Evolutionary conservation across 2,113 vertebrate species (phyloP).

Genomic region (Ibidorhyncha struthersii): DNA sequence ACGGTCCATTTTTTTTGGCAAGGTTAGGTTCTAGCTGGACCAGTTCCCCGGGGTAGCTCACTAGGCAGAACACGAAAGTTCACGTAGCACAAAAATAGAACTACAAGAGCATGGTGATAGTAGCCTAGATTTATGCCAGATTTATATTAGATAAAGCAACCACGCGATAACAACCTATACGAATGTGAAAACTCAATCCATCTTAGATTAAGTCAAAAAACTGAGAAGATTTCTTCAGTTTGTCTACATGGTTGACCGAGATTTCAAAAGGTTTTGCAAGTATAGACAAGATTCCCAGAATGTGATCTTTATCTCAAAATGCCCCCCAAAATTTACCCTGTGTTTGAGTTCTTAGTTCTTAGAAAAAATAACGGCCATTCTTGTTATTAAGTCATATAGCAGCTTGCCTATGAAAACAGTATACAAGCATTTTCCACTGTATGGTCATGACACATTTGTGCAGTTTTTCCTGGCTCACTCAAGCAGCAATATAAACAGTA

Average conservation of each 20-base stretch:
- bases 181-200: neutral
- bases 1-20: neutral
- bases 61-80: neutral
- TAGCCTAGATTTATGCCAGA: neutral
- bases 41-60: neutral
- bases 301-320: neutral
- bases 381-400: neutral
- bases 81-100: neutral
- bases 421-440: neutral
- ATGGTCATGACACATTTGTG: neutral
- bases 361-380: neutral
- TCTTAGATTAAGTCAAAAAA: neutral
- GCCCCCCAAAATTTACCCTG: neutral
- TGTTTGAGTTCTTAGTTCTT: neutral
- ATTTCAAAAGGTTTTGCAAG: neutral
- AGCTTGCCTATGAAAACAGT: neutral
- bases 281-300: neutral
- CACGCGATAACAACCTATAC: accelerated
- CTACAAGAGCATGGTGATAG: neutral
- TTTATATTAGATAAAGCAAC: neutral
- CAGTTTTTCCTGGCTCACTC: neutral
- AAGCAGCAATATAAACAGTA: slow-evolving; percentile 37
- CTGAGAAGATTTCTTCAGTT: neutral
- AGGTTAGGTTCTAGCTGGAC: neutral
- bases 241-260: neutral